Evolutionary conservation across 2,797 vertebrate genomes (phyloP), one percentile per base, ranked within the genome.

Genomic region (Tympanoctomys barrerae): DNA sequence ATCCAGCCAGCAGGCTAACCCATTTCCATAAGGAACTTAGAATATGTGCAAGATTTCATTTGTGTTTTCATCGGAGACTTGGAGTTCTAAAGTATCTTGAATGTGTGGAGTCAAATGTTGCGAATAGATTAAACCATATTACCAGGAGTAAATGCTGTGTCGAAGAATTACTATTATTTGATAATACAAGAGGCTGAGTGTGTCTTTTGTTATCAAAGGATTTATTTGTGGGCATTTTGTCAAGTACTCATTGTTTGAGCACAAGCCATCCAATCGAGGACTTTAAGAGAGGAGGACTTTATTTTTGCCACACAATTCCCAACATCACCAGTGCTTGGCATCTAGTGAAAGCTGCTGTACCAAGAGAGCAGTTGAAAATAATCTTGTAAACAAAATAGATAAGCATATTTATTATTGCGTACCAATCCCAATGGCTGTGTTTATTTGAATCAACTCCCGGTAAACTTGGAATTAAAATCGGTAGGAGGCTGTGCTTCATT

Each of bases 11-110:
- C 91, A 81, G 62, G 73, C 89, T 97, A 94, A 96, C 73, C 87
- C 91, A 93, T 96, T 95, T 97, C 93, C 94, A 96, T 94, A 93
- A 95, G 91, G 78, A 96, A 89, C 73, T 79, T 36, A 94, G 83
- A 96, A 89, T 92, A 87, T 70, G n/a, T 49, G 96, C 61, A 91
- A 86, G 28, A 92, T 94, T 68, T 70, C 46, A 86, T 93, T 91
- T 71, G 71, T 84, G 54, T 82, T 95, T 86, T 96, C 94, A 11
- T 80, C 26, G 31, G 33, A 88, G 49, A 89, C 31, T 90, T 77
- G n/a, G 75, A 66, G 28, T 78, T 87, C 64, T n/a, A 49, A 91
- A 85, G 52, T 71, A 96, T 46, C 89, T 91, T 94, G 77, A 92
- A 87, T 85, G 46, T 71, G 54, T 83, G 84, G 77, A 71, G 36